These are phyloP conservation scores for Candoia aspera DNA, from an alignment of 2,113 vertebrate species.

Conservation along the genomic window DNA sequence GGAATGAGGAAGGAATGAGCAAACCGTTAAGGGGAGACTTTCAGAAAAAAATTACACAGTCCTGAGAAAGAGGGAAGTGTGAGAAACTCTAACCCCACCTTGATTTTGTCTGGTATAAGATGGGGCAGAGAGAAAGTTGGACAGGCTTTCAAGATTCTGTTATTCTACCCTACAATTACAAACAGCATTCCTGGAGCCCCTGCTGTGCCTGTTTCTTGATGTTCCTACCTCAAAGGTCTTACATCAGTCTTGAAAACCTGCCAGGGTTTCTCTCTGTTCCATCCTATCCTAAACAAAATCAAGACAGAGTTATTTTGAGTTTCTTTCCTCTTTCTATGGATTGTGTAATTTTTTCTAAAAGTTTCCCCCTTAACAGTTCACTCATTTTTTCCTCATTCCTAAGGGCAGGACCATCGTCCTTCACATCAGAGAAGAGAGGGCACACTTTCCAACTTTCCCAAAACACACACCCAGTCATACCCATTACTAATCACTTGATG, in stretches of 20 bases:
- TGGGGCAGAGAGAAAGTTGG: background rate
- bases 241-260: background rate
- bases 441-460: no score
- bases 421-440: no score
- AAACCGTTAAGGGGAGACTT: background rate
- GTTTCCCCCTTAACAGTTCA: no score
- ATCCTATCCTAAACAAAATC: background rate
- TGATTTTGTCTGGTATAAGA: background rate
- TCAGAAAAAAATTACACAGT: background rate
- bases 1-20: background rate
- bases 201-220: background rate
- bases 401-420: no score
- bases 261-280: background rate
- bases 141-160: background rate
- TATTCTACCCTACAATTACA: background rate
- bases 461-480: no score
- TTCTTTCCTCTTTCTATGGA: background rate
- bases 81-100: background rate
- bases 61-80: background rate
- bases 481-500: no score
- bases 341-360: background rate
- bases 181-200: background rate
- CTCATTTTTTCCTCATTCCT: no score
- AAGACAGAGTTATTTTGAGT: background rate
- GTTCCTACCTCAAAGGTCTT: background rate